Conservation (phyloP, 1,140 invertebrate species). For the Triops longicaudatus region DNA sequence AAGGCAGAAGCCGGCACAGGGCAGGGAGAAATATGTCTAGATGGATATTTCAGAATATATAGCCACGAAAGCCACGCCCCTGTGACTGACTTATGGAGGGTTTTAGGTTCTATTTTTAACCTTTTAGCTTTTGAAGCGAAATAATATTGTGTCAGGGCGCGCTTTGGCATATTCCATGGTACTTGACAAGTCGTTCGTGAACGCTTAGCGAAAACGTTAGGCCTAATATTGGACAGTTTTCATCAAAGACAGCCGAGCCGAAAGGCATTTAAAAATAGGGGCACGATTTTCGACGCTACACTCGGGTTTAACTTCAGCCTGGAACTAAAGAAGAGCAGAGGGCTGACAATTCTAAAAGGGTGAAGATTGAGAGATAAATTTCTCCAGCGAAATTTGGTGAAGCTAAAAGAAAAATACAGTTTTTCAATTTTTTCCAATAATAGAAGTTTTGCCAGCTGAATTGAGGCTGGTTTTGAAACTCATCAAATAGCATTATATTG, state of each 20-base stretch:
- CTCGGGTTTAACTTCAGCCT: too few species aligned
- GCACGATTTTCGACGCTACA: too few species aligned
- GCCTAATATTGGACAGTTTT: too few species aligned
- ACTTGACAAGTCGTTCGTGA: background rate
- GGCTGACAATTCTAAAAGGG: too few species aligned
- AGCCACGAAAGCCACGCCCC: background rate
- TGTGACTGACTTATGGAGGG: background rate
- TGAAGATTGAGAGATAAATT: too few species aligned
- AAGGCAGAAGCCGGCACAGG: background rate
- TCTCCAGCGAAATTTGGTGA: too few species aligned
- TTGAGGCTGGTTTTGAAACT: background rate
- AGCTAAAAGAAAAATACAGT: too few species aligned
- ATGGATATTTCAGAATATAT: background rate
- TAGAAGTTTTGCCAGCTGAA: too few species aligned
- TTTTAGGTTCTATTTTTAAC: background rate
- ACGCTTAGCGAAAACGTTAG: background rate
- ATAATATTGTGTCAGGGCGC: background rate
- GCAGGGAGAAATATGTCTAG: background rate
- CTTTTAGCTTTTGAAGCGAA: background rate
- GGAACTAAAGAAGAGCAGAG: too few species aligned
- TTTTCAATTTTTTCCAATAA: too few species aligned
- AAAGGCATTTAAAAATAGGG: too few species aligned
- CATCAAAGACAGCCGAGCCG: too few species aligned
- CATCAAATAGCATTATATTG: constrained; percentile 6
- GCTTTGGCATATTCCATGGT: background rate